Evolutionary conservation across 2,888 invertebrate species (phyloP), one percentile per base, ranked within the genome.

Genomic region (Machimus rusticus): DNA sequence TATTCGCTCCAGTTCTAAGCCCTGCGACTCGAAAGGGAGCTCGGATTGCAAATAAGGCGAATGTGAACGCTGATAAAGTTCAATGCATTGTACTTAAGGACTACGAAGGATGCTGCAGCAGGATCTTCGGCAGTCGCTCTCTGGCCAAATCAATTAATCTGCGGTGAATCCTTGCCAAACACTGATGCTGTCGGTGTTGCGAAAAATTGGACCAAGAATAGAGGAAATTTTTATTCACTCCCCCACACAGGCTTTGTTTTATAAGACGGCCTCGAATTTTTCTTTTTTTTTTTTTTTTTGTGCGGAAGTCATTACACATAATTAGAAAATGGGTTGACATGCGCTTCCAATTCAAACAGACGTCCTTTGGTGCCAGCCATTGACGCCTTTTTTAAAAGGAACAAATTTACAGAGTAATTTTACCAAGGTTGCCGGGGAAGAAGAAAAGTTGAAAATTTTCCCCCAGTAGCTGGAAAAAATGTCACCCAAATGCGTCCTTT

Each of bases 1-100:
- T 85, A 82, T 74, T 19, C 85, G 85, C 74, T 74, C 85, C 74
- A 85, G 31, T 85, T 85, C 57, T 57, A 82, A 19, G 57, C 23
- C 51, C 31, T 79, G 79, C 28, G 31, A 79, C 14, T 78, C 19
- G 8, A 16, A 39, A 23, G 16, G 43, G 79, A 55, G 28, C 51
- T 51, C 46, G 46, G 31, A 79, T 28, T 79, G 78, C 23, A 78
- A 78, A 78, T 78, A 78, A 19, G 43, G 78, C 16, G 43, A 43
- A 46, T 66, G 16, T 57, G 82, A 57, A 82, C 8, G 5, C 19
- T 82, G 57, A 16, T 19, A 23, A 31, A 37, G 66, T 66, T 82
- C 82, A 66, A 82, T 82, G 82, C 82, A 19, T 82, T 57, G 82
- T 37, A 16, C 37, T 37, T 82, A 66, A 55, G 66, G 82, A 82